phyloP scores from a whole-genome alignment of 1,140 invertebrate genomes.

The Cydia amplana region DNA sequence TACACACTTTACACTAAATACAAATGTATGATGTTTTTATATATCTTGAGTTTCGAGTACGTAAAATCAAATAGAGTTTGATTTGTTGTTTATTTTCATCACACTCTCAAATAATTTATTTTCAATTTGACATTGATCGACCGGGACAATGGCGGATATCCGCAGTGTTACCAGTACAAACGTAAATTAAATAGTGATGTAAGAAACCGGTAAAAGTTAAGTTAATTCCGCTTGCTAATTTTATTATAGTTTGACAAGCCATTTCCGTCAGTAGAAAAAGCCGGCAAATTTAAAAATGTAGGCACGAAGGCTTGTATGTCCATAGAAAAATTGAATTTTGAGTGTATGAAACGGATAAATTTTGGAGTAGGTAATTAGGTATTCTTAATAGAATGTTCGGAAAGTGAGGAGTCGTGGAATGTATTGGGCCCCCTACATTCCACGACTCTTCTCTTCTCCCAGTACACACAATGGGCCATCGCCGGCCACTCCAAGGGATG shows the following conservation, averaged over 20 bases:
- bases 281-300: background rate
- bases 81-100: background rate
- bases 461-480: too few species aligned
- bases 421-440: too few species aligned
- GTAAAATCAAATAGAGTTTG: background rate
- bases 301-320: background rate
- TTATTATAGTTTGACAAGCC: too few species aligned
- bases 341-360: too few species aligned
- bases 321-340: background rate
- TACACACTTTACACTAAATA: background rate
- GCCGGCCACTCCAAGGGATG: too few species aligned
- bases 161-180: background rate
- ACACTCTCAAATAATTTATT: background rate
- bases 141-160: constrained; percentile 1
- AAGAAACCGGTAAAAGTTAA: background rate
- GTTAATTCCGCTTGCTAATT: background rate
- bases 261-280: background rate
- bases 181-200: background rate
- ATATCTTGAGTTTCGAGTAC: background rate
- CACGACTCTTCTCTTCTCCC: too few species aligned
- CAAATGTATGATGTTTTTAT: background rate
- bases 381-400: too few species aligned
- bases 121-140: constrained; percentile 3
- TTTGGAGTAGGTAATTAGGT: too few species aligned
- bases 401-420: too few species aligned